Percentiles rank a stretch among this genome's conserved stretches.
phyloP scores from a whole-genome alignment of 2,113 vertebrate species.

The Platysteira castanea region DNA sequence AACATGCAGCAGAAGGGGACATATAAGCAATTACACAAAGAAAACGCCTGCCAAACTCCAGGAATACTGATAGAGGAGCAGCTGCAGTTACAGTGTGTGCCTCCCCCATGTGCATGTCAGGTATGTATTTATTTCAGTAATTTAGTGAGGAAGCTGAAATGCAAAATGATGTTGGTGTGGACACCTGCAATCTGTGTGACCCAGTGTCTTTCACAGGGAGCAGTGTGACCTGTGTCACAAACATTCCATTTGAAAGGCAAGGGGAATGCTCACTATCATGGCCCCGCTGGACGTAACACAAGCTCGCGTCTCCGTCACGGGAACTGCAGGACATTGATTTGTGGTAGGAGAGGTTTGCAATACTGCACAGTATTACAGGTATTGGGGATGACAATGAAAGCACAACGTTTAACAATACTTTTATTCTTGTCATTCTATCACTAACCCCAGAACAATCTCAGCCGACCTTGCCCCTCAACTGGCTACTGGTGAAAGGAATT shows the following conservation, averaged over 20 bases:
- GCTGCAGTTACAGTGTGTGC: neutral
- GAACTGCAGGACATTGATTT: neutral
- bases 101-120: neutral
- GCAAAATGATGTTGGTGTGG: neutral
- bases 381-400: neutral
- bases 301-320: rapidly evolving
- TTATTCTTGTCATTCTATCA: neutral
- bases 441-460: neutral
- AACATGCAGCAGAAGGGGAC: neutral
- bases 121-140: neutral
- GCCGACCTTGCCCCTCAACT: neutral
- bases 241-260: neutral
- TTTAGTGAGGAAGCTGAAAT: neutral
- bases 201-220: neutral
- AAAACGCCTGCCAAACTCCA: neutral
- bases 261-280: neutral
- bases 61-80: neutral
- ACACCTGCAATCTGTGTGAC: neutral
- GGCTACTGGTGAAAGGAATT: neutral
- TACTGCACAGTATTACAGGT: neutral
- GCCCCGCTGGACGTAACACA: neutral
- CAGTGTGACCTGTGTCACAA: neutral
- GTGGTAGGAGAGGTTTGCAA: neutral
- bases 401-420: neutral
- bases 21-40: neutral